Conservation (phyloP, 1,140 invertebrate species). For the Hylyphantes graminicola region DNA sequence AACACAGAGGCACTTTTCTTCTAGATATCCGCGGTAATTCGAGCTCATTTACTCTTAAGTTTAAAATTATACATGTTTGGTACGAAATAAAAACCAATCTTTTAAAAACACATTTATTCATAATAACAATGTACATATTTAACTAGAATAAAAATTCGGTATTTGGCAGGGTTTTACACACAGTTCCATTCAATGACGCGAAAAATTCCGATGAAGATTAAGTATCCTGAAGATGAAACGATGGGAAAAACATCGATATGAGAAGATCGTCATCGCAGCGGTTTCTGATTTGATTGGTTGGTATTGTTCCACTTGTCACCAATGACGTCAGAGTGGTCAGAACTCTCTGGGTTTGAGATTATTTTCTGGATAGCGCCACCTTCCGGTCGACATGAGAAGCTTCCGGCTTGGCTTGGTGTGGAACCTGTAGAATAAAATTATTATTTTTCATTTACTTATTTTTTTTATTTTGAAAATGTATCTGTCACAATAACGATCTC, state of each 20-base stretch:
- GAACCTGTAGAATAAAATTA: conserved; percentile 1
- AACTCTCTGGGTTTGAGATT: background rate
- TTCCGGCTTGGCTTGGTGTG: background rate
- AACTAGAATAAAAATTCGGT: conserved; percentile 58
- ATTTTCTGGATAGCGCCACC: conserved; percentile 1
- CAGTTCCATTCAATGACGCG: conserved; percentile 22
- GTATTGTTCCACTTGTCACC: conserved; percentile 43
- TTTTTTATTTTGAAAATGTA: background rate
- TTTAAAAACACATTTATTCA: conserved; percentile 24
- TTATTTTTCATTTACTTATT: background rate
- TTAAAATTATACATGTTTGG: too few relatives aligned
- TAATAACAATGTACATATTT: conserved; percentile 50
- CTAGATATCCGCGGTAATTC: too few relatives aligned
- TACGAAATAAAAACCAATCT: too few relatives aligned
- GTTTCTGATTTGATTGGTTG: conserved; percentile 44
- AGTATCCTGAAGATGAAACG: conserved; percentile 30
- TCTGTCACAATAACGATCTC: background rate
- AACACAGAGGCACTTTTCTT: too few relatives aligned
- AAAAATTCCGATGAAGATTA: conserved; percentile 33
- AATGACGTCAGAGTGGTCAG: background rate
- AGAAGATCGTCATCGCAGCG: conserved; percentile 41
- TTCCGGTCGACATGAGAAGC: conserved; percentile 29
- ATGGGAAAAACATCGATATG: conserved; percentile 1
- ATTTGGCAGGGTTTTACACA: conserved; percentile 51
- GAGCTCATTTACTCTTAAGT: too few relatives aligned